These are phyloP conservation scores for Heliconius sara DNA, from an alignment of 2,888 invertebrate species.

Conservation along the genomic window DNA sequence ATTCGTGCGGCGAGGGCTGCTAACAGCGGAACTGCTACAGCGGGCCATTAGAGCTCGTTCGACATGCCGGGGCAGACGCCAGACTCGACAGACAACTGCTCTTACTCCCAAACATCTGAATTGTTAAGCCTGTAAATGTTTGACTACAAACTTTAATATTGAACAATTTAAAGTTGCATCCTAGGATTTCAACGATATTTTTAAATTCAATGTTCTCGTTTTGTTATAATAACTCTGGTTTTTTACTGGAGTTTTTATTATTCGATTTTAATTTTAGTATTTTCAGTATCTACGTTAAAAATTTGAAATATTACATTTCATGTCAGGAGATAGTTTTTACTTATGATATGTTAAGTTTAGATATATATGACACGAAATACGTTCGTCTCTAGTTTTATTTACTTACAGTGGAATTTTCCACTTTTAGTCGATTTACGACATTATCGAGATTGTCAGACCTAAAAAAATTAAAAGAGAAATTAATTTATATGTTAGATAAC, in stretches of 20 bases:
- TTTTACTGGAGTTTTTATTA: background rate
- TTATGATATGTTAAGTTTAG: background rate
- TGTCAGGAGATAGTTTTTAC: background rate
- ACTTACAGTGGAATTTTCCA: too few relatives aligned
- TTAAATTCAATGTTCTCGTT: constrained; percentile 33
- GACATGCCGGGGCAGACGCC: constrained; percentile 57
- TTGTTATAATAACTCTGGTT: constrained; percentile 31
- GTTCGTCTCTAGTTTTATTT: too few relatives aligned
- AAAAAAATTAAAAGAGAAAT: too few relatives aligned
- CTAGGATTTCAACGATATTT: constrained; percentile 29
- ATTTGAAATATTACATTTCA: background rate
- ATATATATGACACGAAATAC: too few relatives aligned
- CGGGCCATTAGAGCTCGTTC: constrained; percentile 76
- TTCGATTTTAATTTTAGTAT: background rate
- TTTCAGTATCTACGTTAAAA: background rate
- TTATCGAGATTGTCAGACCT: too few relatives aligned
- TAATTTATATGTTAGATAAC: too few relatives aligned
- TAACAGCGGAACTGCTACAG: constrained; percentile 67
- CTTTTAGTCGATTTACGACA: too few relatives aligned
- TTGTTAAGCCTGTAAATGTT: constrained; percentile 48
- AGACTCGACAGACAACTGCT: constrained; percentile 39
- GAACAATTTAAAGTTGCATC: constrained; percentile 44
- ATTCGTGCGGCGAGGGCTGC: constrained; percentile 68
- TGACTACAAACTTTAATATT: constrained; percentile 43
- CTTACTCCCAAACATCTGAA: constrained; percentile 46